Percentiles rank a stretch among this genome's conserved stretches.
These are phyloP conservation scores for Tetranychus piercei DNA, from an alignment of 2,888 invertebrate species.

Conservation along the genomic window DNA sequence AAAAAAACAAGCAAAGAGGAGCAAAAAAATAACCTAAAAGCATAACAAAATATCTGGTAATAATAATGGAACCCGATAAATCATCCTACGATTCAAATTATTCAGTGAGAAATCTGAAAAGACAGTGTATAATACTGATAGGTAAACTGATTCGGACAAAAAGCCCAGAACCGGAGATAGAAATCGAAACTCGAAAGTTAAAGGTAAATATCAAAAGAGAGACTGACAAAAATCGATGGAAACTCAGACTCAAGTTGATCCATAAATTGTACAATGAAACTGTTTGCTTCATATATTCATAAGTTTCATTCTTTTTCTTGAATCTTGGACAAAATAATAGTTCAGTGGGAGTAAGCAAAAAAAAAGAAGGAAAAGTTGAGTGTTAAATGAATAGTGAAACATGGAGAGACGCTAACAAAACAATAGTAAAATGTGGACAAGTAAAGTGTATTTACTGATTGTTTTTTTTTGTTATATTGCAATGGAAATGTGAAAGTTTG, in stretches of 20 bases:
- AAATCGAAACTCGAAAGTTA: slow-evolving; percentile 3
- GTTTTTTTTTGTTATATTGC: background rate
- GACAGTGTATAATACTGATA: background rate
- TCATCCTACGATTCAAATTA: background rate
- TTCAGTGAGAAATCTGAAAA: slow-evolving; percentile 2
- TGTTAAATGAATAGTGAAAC: background rate
- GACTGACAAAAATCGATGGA: background rate
- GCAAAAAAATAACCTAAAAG: background rate
- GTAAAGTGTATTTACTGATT: background rate
- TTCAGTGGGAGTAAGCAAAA: background rate
- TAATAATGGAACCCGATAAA: background rate
- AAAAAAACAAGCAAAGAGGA: background rate
- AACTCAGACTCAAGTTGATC: background rate
- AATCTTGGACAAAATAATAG: too few species aligned
- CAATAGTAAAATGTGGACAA: background rate
- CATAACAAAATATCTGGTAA: background rate
- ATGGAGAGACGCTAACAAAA: background rate
- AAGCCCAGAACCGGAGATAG: background rate
- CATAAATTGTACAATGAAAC: background rate
- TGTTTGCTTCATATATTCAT: background rate
- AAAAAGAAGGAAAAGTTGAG: background rate
- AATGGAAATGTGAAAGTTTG: background rate
- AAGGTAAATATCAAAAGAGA: background rate
- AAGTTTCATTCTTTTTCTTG: too few species aligned
- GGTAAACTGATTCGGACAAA: slow-evolving; percentile 7